phyloP scores from a whole-genome alignment of 1,140 invertebrate species.

The Maconellicoccus hirsutus region DNA sequence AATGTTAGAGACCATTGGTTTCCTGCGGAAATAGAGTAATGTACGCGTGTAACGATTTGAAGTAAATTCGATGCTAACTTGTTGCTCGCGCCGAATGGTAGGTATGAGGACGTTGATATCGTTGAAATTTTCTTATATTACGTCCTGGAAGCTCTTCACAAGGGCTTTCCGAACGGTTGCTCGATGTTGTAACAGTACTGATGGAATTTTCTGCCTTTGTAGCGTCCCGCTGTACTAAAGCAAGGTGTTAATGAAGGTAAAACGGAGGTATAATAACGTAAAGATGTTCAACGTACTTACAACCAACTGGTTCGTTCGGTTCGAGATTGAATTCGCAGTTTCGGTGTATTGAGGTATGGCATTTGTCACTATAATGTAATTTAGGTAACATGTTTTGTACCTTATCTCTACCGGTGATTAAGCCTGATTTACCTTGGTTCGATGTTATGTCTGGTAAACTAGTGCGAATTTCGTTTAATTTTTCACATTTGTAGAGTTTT shows the following conservation, averaged over 20 bases:
- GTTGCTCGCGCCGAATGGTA: not conserved
- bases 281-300: constrained; percentile 11
- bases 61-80: no score
- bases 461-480: constrained; percentile 18
- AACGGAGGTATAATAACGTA: no score
- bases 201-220: not conserved
- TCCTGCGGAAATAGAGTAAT: not conserved
- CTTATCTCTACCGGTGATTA: not conserved
- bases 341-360: not conserved
- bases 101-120: constrained; percentile 10
- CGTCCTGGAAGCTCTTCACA: not conserved
- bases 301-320: constrained; percentile 8
- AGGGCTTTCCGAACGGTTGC: constrained; percentile 2
- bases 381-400: not conserved
- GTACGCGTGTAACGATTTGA: not conserved
- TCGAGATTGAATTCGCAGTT: not conserved
- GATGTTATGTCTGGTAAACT: not conserved
- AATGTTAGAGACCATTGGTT: constrained; percentile 11
- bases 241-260: not conserved
- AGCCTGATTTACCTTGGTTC: not conserved
- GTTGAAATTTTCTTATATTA: not conserved
- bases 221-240: not conserved
- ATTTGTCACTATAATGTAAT: not conserved
- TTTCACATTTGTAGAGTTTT: not conserved
- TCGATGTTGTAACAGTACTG: not conserved